A percentile compares a stretch with the other conserved stretches of the same genome.
Conservation (phyloP, 2,888 invertebrate species). For the Hemaris fuciformis region DNA sequence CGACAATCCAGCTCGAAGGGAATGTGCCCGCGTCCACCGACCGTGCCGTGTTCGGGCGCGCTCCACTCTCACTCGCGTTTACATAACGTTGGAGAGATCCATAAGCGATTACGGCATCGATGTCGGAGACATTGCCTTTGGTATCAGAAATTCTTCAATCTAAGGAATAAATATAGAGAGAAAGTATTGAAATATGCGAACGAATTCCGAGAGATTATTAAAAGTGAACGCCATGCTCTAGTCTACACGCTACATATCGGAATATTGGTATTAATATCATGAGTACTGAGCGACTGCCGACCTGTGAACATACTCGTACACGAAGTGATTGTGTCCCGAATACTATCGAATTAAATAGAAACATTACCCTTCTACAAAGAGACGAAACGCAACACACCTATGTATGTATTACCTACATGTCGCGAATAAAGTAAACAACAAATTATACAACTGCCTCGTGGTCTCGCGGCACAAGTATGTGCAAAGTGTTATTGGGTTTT, state of each 20-base stretch:
- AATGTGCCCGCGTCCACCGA: neutral
- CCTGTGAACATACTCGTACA: too few species aligned
- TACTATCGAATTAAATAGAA: too few species aligned
- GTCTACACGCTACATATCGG: neutral
- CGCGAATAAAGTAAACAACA: too few species aligned
- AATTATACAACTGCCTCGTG: too few species aligned
- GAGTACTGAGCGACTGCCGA: neutral
- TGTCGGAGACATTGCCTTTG: neutral
- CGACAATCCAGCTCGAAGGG: neutral
- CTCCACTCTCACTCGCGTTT: neutral
- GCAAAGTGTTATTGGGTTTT: too few species aligned
- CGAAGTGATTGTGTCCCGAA: too few species aligned
- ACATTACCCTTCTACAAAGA: too few species aligned
- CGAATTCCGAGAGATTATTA: neutral
- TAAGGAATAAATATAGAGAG: neutral
- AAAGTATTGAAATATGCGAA: neutral
- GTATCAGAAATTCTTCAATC: neutral
- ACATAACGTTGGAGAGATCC: neutral
- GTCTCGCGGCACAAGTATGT: too few species aligned
- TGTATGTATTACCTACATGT: neutral
- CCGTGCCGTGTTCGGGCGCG: too few species aligned
- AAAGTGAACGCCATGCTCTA: neutral
- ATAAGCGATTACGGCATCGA: neutral
- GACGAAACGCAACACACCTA: too few species aligned
- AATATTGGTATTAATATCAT: neutral